These are phyloP conservation scores for Vidua macroura DNA, from an alignment of 2,113 vertebrate species.

Conservation along the genomic window DNA sequence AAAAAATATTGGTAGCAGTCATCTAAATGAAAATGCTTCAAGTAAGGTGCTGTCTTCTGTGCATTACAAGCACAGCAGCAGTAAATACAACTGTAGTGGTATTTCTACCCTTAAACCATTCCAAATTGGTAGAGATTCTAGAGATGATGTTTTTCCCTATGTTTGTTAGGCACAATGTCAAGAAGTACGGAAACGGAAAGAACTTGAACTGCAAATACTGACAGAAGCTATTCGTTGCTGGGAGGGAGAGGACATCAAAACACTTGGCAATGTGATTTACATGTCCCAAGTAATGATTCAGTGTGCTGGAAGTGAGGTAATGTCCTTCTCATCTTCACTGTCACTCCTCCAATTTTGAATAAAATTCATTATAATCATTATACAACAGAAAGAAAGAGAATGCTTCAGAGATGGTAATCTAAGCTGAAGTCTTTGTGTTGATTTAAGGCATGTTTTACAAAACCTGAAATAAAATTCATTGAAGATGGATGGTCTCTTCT, in stretches of 20 bases:
- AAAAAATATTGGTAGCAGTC: background rate
- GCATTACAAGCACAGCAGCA: background rate
- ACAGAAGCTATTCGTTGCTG: conserved; percentile 91
- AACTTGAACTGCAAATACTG: conserved; percentile 94
- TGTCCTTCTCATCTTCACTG: background rate
- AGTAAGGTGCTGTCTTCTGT: background rate
- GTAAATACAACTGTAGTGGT: background rate
- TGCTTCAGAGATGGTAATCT: background rate
- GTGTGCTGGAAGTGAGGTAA: conserved; percentile 88
- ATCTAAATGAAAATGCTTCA: background rate
- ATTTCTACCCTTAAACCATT: background rate
- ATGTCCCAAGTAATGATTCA: conserved; percentile 96
- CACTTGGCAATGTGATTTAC: conserved; percentile 89
- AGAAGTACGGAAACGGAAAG: conserved; percentile 94
- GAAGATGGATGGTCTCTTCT: background rate
- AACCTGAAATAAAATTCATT: background rate
- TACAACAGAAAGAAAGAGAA: background rate
- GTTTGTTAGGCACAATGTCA: conserved; percentile 88
- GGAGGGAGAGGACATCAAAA: conserved; percentile 96
- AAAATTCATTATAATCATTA: background rate
- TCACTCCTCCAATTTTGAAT: background rate
- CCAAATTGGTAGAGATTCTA: background rate
- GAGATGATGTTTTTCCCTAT: background rate
- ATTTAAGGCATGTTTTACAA: background rate
- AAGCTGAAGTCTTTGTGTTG: background rate